Evolutionary conservation across 35 echinoderm and acorn worm species (phyloP), one percentile per base, ranked within the genome.

Genomic region (Acanthaster planci): DNA sequence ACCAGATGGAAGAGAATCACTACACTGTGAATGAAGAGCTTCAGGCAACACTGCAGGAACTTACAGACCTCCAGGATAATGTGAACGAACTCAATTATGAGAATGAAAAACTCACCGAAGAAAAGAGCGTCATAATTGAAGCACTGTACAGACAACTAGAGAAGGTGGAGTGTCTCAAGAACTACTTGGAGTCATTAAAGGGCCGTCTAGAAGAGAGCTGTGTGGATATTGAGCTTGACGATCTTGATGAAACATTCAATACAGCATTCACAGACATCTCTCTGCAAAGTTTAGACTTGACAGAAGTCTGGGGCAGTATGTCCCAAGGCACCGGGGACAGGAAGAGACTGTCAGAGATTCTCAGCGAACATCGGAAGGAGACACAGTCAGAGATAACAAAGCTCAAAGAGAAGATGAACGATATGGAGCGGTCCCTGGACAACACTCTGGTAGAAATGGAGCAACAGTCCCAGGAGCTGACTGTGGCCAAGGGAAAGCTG

Each of bases 1-100:
- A 91, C 76, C 96, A 94, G 86, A 99, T 97, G 95, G 96, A 99
- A 58, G 96, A 99, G 64, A 99, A 93, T 60, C 96, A 99, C 86
- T 91, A 99, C 77, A 94, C 88, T 36, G 96, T 99, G 7, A 99
- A 94, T 87, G 96, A 99, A 75, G 96, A 99, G 51, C 79, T 99
- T 21, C 96, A 99, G 82, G 96, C 96, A 1, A 94, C 96, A 4
- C 58, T 99, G 16, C 92, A 99, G 55, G 96, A 99, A 87, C 86
- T 99, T 32, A 87, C 89, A 54, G 96, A 97, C 37, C 67, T 99
- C 26, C 96, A 99, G 54, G 92, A 99, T 32, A 88, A 82, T 32
- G 86, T 94, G 9, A 91, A 56, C 37, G 89, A 94, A 14, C 86
- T 94, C 8, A 91, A 88, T 0, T 86, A 80, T 37, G 96, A 93